Evolutionary conservation across 2,888 invertebrate genomes (phyloP).

Genomic region (Meganola albula): DNA sequence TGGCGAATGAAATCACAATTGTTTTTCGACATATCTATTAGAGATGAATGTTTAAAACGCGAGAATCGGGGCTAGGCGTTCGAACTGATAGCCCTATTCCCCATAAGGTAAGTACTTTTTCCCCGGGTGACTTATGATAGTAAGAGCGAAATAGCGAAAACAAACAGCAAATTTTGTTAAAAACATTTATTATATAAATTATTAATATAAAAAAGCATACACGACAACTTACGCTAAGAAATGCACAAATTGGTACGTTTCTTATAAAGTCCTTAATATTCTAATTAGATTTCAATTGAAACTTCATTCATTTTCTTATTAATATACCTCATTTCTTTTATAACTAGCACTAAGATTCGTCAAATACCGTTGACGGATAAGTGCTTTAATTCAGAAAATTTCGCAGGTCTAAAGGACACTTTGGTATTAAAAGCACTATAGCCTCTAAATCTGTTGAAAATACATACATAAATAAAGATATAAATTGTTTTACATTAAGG

Average conservation of each 20-base stretch:
- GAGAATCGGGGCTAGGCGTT: too few relatives aligned
- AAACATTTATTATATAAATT: constrained; percentile 74
- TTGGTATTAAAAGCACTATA: constrained; percentile 43
- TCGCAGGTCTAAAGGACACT: constrained; percentile 34
- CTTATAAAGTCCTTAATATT: constrained; percentile 41
- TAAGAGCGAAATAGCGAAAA: too few relatives aligned
- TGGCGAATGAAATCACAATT: too few relatives aligned
- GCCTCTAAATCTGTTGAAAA: constrained; percentile 39
- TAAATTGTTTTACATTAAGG: too few relatives aligned
- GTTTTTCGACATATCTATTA: too few relatives aligned
- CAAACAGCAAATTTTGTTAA: constrained; percentile 37
- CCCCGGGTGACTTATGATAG: too few relatives aligned
- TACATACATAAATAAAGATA: too few relatives aligned
- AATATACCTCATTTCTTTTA: constrained; percentile 26
- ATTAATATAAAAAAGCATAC: constrained; percentile 69
- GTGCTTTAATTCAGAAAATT: constrained; percentile 27
- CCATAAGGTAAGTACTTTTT: too few relatives aligned
- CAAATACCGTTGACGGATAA: constrained; percentile 43
- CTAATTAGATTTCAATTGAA: constrained; percentile 40
- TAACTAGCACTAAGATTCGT: constrained; percentile 52
- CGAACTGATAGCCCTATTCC: too few relatives aligned
- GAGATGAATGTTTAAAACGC: too few relatives aligned
- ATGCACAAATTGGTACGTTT: constrained; percentile 73
- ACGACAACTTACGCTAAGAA: constrained; percentile 70
- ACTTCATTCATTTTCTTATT: constrained; percentile 37